Conservation (phyloP, 2,113 vertebrate species). For the Oryzias javanicus region DNA sequence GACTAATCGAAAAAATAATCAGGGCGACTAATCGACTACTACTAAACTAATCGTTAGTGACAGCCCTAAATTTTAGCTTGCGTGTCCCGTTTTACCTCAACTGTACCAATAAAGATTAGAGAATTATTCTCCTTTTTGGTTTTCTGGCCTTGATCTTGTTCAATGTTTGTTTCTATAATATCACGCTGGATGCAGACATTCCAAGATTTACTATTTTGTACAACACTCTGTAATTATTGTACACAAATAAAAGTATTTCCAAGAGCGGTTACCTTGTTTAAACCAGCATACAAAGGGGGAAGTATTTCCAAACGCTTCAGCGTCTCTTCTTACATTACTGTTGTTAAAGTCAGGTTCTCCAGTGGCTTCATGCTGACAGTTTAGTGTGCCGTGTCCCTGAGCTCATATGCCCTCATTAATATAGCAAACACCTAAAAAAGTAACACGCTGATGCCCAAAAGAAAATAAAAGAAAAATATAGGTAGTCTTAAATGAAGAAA, state of each 20-base stretch:
- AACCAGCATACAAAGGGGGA: conserved; percentile 4
- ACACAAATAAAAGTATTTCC: conserved; percentile 7
- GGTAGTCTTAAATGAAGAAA: neutral
- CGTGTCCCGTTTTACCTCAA: no score
- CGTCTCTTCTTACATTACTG: conserved; percentile 19
- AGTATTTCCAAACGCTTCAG: conserved; percentile 1
- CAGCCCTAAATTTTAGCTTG: no score
- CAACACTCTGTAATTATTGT: neutral
- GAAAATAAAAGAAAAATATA: neutral
- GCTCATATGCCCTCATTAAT: conserved; percentile 1
- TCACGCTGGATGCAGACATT: no score
- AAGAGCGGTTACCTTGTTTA: no score
- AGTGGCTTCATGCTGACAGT: conserved; percentile 31
- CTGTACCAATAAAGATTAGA: no score
- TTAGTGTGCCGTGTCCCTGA: conserved; percentile 12
- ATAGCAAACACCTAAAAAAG: neutral
- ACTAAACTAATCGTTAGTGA: no score
- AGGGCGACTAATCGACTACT: no score
- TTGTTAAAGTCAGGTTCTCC: neutral
- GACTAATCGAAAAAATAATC: no score
- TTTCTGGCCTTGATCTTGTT: no score
- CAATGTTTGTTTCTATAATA: no score
- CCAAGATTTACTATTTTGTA: no score
- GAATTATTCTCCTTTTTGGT: no score
- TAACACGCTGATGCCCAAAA: neutral